Evolutionary conservation across 2,888 invertebrate genomes (phyloP).

Genomic region (Chaetogeoica ovagalla): DNA sequence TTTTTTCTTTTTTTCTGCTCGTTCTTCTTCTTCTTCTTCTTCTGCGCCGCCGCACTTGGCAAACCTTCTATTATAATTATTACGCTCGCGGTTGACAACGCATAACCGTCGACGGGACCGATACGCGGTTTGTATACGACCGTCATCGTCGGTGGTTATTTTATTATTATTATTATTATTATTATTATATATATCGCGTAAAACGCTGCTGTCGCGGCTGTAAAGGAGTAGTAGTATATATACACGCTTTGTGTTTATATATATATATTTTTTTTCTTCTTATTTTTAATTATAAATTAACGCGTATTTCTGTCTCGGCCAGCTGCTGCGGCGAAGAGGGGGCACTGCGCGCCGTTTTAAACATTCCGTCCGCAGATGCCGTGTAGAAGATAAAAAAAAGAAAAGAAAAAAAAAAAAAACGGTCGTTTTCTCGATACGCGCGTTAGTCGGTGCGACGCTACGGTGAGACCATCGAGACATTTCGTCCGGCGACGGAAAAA

Average conservation of each 20-base stretch:
- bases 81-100: slow-evolving; percentile 47
- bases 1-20: too few relatives aligned
- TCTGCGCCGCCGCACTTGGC: slow-evolving; percentile 31
- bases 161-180: too few relatives aligned
- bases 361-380: slow-evolving; percentile 16
- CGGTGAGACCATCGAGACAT: slow-evolving; percentile 22
- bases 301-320: slow-evolving; percentile 28
- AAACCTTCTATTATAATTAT: slow-evolving; percentile 47
- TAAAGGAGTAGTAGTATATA: too few relatives aligned
- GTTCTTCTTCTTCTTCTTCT: background rate
- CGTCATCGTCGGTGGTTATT: slow-evolving; percentile 37
- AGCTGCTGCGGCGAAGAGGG: slow-evolving; percentile 11
- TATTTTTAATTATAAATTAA: slow-evolving; percentile 51
- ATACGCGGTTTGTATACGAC: slow-evolving; percentile 38
- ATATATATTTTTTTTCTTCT: too few relatives aligned
- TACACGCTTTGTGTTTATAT: background rate
- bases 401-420: too few relatives aligned
- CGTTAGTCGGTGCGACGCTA: slow-evolving; percentile 36
- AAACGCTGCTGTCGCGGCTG: background rate
- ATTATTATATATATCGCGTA: background rate
- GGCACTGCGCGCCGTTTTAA: slow-evolving; percentile 28
- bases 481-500: background rate
- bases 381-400: too few relatives aligned
- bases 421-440: slow-evolving; percentile 16
- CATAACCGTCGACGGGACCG: slow-evolving; percentile 38